Evolutionary conservation across 2,888 invertebrate species (phyloP).

Genomic region (Carterocephalus palaemon): DNA sequence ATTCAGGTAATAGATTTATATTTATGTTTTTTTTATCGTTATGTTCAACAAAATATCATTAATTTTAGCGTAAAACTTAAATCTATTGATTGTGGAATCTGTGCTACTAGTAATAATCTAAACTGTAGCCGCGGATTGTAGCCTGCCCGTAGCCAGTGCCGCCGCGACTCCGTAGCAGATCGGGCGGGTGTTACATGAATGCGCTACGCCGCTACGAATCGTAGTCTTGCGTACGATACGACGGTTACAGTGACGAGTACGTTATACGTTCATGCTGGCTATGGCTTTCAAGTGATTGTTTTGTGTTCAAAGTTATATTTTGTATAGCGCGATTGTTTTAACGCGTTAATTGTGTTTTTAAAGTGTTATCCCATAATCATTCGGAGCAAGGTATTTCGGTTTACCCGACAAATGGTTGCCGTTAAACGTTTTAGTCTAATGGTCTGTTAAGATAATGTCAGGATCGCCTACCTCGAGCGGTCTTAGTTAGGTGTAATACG

Average conservation of each 20-base stretch:
- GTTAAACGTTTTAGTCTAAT: slow-evolving; percentile 58
- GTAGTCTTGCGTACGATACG: slow-evolving; percentile 9
- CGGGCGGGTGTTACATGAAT: slow-evolving; percentile 42
- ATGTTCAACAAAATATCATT: slow-evolving; percentile 5
- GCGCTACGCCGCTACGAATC: slow-evolving; percentile 22
- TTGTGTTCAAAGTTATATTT: slow-evolving; percentile 37
- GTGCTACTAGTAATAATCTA: slow-evolving; percentile 66
- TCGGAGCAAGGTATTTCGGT: slow-evolving; percentile 48
- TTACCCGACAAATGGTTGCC: slow-evolving; percentile 49
- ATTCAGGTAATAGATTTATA: too few species aligned
- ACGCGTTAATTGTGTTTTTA: slow-evolving; percentile 43
- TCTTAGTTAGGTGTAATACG: slow-evolving; percentile 32
- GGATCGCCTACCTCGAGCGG: slow-evolving; percentile 37
- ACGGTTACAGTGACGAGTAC: slow-evolving; percentile 8
- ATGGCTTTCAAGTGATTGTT: slow-evolving; percentile 44
- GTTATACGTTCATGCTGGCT: too few species aligned
- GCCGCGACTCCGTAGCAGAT: slow-evolving; percentile 59
- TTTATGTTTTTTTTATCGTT: too few species aligned
- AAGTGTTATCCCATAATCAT: slow-evolving; percentile 41
- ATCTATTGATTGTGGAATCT: slow-evolving; percentile 69
- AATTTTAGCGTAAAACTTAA: slow-evolving; percentile 16
- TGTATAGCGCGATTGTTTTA: slow-evolving; percentile 36
- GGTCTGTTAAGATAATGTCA: slow-evolving; percentile 65
- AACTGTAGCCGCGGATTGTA: slow-evolving; percentile 61
- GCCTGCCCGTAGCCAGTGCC: slow-evolving; percentile 67